Percentiles rank a stretch among this genome's conserved stretches.
Conservation (phyloP, 2,797 vertebrate species). For the Ctenopoma multispine region DNA sequence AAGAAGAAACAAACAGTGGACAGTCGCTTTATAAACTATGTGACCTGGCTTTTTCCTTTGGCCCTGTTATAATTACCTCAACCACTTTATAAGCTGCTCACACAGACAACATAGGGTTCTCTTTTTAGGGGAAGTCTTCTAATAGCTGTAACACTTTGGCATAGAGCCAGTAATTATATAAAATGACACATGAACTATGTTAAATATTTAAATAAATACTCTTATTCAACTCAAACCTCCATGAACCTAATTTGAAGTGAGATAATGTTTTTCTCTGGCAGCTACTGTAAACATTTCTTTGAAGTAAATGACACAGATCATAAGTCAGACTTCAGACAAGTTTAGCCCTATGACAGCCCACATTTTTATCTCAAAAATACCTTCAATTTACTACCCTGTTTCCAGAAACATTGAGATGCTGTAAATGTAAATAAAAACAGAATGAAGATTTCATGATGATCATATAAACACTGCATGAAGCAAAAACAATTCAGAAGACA, state of each 20-base stretch:
- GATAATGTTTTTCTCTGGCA: conserved; percentile 29
- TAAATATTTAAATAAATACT: conserved; percentile 34
- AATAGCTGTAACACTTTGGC: conserved; percentile 14
- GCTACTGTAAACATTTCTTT: conserved; percentile 26
- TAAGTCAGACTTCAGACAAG: conserved; percentile 5
- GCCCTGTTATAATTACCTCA: background rate
- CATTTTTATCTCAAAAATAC: conserved; percentile 5
- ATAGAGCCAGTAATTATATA: conserved; percentile 16
- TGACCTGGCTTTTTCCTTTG: background rate
- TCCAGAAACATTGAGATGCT: no score
- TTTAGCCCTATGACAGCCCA: background rate
- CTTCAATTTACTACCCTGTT: background rate
- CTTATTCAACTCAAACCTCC: conserved; percentile 38
- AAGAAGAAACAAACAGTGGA: no score
- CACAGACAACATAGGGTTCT: background rate
- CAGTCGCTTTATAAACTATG: background rate
- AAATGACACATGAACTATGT: background rate
- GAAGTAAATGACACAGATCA: conserved; percentile 20
- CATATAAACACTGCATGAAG: no score
- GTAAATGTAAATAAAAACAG: no score
- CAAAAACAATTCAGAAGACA: no score
- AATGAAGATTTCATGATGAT: no score
- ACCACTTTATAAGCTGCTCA: background rate
- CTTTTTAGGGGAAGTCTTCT: background rate
- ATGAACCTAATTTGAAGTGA: conserved; percentile 19